Percentiles rank a stretch among this genome's conserved stretches.
Evolutionary conservation across 1,140 invertebrate genomes (phyloP).

Genomic region (Helicorthomorpha holstii): DNA sequence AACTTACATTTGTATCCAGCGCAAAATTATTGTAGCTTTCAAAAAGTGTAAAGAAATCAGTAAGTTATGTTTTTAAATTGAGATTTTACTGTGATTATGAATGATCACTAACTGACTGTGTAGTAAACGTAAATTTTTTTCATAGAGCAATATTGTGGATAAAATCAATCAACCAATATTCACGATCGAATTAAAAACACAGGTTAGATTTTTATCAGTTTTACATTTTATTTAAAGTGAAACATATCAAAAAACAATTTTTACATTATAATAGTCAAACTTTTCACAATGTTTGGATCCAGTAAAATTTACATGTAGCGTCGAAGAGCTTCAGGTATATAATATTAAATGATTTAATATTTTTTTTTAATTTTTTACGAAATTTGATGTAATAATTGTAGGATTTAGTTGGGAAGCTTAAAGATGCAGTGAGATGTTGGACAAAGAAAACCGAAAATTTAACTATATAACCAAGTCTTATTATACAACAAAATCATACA

Average conservation of each 20-base stretch:
- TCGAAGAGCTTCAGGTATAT: background rate
- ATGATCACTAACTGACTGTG: too few relatives aligned
- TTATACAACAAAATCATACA: too few relatives aligned
- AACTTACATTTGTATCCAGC: too few relatives aligned
- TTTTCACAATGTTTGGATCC: too few relatives aligned
- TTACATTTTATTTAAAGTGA: background rate
- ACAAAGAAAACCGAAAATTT: background rate
- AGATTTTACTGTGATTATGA: too few relatives aligned
- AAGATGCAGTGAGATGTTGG: background rate
- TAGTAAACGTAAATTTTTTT: too few relatives aligned
- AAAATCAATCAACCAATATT: background rate
- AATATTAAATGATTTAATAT: background rate
- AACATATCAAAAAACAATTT: background rate
- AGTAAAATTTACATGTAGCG: background rate
- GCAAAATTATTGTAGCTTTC: too few relatives aligned
- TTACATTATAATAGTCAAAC: too few relatives aligned
- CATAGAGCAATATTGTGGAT: background rate
- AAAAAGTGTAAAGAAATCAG: too few relatives aligned
- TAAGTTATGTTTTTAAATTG: too few relatives aligned
- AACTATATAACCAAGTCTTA: too few relatives aligned
- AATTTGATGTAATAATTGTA: background rate
- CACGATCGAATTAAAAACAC: background rate
- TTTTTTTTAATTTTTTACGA: background rate
- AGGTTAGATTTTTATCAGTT: background rate
- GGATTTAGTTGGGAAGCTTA: background rate